A percentile compares a stretch with the other conserved stretches of the same genome.
Evolutionary conservation across 2,797 vertebrate species (phyloP).

Genomic region (Harpagifer antarcticus): DNA sequence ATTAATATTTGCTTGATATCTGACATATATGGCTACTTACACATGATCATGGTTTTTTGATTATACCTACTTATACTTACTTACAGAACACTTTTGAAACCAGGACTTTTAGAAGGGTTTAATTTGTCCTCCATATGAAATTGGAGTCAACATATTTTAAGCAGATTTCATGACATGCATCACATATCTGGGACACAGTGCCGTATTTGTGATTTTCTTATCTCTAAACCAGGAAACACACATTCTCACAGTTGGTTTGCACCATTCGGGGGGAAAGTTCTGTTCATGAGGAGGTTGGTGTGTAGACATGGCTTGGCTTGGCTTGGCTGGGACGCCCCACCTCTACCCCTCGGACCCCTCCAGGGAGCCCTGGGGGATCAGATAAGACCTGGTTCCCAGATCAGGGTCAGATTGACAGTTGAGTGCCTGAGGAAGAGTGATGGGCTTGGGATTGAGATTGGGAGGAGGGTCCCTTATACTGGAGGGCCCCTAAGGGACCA

Average conservation of each 20-base stretch:
- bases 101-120: too few relatives aligned
- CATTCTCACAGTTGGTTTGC: slow-evolving; percentile 32
- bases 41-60: neutral
- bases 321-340: slow-evolving; percentile 75
- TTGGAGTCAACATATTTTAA: neutral
- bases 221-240: too few relatives aligned
- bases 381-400: slow-evolving; percentile 85
- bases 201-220: neutral
- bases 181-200: neutral
- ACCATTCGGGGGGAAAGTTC: slow-evolving; percentile 45
- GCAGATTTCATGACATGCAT: neutral
- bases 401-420: slow-evolving; percentile 83
- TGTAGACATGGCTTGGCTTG: slow-evolving; percentile 75
- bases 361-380: slow-evolving; percentile 82
- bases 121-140: too few relatives aligned
- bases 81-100: neutral
- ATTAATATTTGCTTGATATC: neutral
- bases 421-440: slow-evolving; percentile 83
- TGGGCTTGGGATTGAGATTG: slow-evolving; percentile 81
- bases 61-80: too few relatives aligned
- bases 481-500: slow-evolving; percentile 62
- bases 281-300: slow-evolving; percentile 47
- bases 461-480: slow-evolving; percentile 63
- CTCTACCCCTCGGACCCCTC: slow-evolving; percentile 54
- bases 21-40: neutral